A percentile compares a stretch with the other conserved stretches of the same genome.
phyloP scores from a whole-genome alignment of 64 coral and sea anemone species.

The Trachythela sp. region DNA sequence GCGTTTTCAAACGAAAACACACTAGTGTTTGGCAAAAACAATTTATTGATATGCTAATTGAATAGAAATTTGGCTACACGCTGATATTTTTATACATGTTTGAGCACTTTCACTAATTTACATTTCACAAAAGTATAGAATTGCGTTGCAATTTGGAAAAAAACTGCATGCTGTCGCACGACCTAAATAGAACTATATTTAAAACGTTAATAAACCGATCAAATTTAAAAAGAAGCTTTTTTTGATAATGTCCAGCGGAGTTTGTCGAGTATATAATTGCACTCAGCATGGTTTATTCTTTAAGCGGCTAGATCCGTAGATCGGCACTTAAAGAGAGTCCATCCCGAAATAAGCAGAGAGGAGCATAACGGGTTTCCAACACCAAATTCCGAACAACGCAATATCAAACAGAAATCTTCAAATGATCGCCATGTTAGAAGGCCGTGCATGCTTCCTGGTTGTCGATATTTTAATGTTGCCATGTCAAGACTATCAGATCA shows the following conservation, averaged over 20 bases:
- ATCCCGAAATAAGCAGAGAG: background rate
- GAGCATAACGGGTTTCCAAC: background rate
- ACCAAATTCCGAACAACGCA: background rate
- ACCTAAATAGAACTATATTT: too few relatives aligned
- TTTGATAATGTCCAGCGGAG: background rate
- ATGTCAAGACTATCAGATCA: slow-evolving; percentile 8
- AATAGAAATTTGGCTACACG: too few relatives aligned
- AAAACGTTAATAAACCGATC: too few relatives aligned
- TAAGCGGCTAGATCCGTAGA: background rate
- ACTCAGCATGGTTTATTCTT: background rate
- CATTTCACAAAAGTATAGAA: too few relatives aligned
- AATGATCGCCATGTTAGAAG: background rate
- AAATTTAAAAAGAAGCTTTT: too few relatives aligned
- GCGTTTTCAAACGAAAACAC: too few relatives aligned
- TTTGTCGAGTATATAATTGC: background rate
- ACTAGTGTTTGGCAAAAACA: too few relatives aligned
- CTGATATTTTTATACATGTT: too few relatives aligned
- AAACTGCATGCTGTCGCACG: too few relatives aligned
- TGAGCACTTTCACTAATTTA: too few relatives aligned
- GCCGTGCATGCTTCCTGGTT: background rate
- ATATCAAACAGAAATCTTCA: background rate
- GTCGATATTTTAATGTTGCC: slow-evolving; percentile 7
- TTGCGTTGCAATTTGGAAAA: too few relatives aligned
- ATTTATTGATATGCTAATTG: too few relatives aligned
- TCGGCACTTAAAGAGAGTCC: background rate